Percentiles rank a stretch among this genome's conserved stretches.
Evolutionary conservation across 2,797 vertebrate species (phyloP).

Genomic region (Acestrorhynchus altus): DNA sequence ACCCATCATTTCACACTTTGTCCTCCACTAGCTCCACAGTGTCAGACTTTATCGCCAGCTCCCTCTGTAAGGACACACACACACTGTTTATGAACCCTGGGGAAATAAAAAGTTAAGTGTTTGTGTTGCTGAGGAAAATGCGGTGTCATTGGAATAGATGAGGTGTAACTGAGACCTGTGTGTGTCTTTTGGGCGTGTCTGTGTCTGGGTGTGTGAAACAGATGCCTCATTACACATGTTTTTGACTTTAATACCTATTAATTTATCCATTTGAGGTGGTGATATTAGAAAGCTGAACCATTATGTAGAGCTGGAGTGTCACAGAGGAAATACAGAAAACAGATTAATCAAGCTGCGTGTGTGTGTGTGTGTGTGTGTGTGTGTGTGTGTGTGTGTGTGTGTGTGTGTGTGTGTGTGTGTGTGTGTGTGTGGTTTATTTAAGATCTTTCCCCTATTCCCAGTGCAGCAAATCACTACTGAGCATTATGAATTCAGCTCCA

Average conservation of each 20-base stretch:
- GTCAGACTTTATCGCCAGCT: neutral
- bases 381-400: neutral
- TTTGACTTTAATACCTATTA: constrained; percentile 27
- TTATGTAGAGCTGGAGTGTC: neutral
- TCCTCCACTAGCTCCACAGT: neutral
- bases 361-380: constrained; percentile 9
- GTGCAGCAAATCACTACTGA: neutral
- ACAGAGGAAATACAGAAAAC: constrained; percentile 17
- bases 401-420: constrained; percentile 33
- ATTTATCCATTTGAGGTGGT: constrained; percentile 28
- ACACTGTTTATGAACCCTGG: constrained; percentile 3
- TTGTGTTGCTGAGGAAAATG: constrained; percentile 19
- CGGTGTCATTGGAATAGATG: constrained; percentile 24
- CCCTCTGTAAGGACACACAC: neutral
- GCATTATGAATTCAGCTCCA: neutral
- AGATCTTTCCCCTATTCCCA: neutral
- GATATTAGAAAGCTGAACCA: constrained; percentile 11
- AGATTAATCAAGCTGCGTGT: neutral
- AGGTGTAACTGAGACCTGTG: constrained; percentile 23
- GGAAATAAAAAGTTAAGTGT: constrained; percentile 31
- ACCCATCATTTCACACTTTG: neutral
- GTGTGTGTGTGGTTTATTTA: constrained; percentile 32
- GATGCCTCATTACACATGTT: constrained; percentile 17
- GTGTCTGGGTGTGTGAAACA: neutral
- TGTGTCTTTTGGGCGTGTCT: constrained; percentile 10